Base-by-base conservation (phyloP, 2,888 invertebrate species). In the Lasioglossum calceatum region DNA sequence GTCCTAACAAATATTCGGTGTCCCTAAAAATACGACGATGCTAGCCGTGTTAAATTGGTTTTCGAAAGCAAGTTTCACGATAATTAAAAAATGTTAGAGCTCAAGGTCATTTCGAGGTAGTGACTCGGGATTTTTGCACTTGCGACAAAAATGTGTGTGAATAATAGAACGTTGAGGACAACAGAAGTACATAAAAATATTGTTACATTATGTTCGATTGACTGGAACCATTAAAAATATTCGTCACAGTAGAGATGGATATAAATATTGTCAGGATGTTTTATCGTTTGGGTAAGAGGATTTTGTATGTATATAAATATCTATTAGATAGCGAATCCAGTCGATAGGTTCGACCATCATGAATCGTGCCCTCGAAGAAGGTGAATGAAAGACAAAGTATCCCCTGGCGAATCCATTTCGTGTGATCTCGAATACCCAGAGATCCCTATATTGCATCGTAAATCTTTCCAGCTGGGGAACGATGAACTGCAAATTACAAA, bases 381-480 rank as follows among this genome's bases (percentile, higher is more conserved):
- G 74, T 74, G 85, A 87, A 85, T 89, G 91, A 91, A 92, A 92
- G 93, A 93, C 88, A 81, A 90, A 92, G 90, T 90, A 89, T 79
- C 89, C 91, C 91, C 89, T 58, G 77, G 92, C 83, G 90, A 82
- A 82, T 86, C 84, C 83, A 87, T 86, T 83, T 70, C 75, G 81
- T 73, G 84, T 79, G 81, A 90, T 88, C 76, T 77, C 81, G 67
- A 77, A 71, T 42, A 58, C 58, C 70, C 70, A 77, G 58, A 81
- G 76, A 64, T 27, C 42, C 72, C 58, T 81, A 82, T 84, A 86
- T 86, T 67, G 71, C 87, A 27, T 79, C 84, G 79, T 86, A 85
- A 86, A 88, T 89, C 75, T 79, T 42, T 58, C 67, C 50, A 39
- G 8, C 70, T 7, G 32, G 74, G 76, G 23, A 85, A 61, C 79